These are phyloP conservation scores for Melipona quadrifasciata DNA, from an alignment of 1,140 invertebrate species.

Conservation along the genomic window DNA sequence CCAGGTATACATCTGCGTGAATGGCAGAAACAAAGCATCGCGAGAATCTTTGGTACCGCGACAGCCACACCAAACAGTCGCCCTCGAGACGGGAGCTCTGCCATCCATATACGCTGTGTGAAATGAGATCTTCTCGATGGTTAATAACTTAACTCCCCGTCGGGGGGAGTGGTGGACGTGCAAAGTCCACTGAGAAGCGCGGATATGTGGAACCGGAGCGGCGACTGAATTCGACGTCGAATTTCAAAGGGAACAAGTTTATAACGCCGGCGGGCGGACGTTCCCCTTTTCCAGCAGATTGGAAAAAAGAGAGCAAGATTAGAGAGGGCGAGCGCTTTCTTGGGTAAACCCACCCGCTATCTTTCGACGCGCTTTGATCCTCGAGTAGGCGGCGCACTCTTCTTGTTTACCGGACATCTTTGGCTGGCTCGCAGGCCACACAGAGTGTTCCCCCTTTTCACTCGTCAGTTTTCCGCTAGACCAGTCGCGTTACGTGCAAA, in stretches of 20 bases:
- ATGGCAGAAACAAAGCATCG: constrained; percentile 46
- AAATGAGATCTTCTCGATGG: constrained; percentile 57
- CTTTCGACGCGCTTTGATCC: constrained; percentile 38
- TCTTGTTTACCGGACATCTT: constrained; percentile 23
- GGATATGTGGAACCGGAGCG: not conserved
- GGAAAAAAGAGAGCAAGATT: constrained; percentile 45
- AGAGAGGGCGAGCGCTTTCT: constrained; percentile 17
- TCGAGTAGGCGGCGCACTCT: not conserved
- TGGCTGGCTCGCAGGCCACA: not conserved
- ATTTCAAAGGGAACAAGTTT: constrained; percentile 55
- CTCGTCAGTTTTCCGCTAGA: not conserved
- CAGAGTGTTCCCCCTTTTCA: not conserved
- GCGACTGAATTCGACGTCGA: constrained; percentile 22
- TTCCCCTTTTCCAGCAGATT: constrained; percentile 38
- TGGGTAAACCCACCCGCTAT: not conserved
- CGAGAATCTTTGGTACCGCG: constrained; percentile 12
- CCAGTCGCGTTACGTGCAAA: not conserved
- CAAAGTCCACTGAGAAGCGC: not conserved
- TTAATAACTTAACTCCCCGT: constrained; percentile 52
- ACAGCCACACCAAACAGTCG: not conserved
- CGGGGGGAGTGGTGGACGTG: too few species aligned
- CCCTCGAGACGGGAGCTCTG: not conserved
- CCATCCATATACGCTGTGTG: constrained; percentile 5
- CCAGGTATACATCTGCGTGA: constrained; percentile 46
- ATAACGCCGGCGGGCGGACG: constrained; percentile 29